Conservation (phyloP, 2,113 vertebrate species). For the Coptodon rendalli region DNA sequence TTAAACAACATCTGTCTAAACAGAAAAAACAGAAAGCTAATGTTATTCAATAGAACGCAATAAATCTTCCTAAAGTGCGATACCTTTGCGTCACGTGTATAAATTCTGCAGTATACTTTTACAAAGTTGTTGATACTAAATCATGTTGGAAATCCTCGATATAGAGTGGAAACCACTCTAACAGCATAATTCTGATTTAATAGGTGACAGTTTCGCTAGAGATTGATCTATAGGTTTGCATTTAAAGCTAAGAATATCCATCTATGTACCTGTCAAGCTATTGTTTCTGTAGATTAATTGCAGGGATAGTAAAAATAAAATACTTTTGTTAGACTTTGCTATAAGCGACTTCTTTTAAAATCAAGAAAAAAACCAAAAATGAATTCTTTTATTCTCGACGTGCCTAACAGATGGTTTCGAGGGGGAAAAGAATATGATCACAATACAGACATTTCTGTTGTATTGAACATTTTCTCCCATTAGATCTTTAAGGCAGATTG, state of each 20-base stretch:
- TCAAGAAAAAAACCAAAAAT: background rate
- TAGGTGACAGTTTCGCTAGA: background rate
- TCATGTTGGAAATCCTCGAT: background rate
- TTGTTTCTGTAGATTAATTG: constrained; percentile 17
- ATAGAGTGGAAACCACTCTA: background rate
- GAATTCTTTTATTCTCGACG: constrained; percentile 68
- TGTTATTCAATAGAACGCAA: background rate
- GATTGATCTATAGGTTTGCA: background rate
- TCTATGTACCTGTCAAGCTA: constrained; percentile 19
- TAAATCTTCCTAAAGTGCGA: background rate
- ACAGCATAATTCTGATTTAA: background rate
- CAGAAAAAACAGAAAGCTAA: background rate
- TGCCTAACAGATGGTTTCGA: constrained; percentile 76
- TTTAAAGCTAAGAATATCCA: background rate
- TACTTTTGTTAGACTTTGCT: constrained; percentile 24
- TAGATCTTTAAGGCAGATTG: constrained; percentile 78
- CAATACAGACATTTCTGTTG: constrained; percentile 81
- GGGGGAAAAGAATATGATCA: constrained; percentile 74
- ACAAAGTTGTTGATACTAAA: background rate
- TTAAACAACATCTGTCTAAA: background rate
- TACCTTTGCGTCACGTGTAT: background rate
- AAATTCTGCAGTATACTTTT: background rate
- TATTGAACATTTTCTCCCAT: constrained; percentile 77
- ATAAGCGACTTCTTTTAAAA: constrained; percentile 52
- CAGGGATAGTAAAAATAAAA: background rate